A percentile compares a stretch with the other conserved stretches of the same genome.
These are phyloP conservation scores for Zaprionus ghesquierei DNA, from an alignment of 1,140 invertebrate species.

Conservation along the genomic window DNA sequence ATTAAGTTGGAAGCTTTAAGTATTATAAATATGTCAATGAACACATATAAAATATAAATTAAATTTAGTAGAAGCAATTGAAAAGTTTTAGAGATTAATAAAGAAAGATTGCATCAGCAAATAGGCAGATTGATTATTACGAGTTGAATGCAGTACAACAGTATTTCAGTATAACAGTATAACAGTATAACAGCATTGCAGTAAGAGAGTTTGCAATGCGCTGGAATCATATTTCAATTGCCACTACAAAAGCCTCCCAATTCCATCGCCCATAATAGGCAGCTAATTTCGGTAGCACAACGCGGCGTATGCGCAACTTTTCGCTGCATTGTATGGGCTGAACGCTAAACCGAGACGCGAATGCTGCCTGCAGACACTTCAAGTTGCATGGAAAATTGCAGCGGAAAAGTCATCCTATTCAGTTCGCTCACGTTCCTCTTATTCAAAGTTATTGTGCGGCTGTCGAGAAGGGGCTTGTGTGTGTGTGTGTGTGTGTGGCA, in stretches of 20 bases:
- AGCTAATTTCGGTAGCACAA: not conserved
- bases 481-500: no score
- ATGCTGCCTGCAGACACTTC: not conserved
- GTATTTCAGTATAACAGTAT: no score
- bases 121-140: no score
- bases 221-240: no score
- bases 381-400: conserved; percentile 65
- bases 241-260: not conserved
- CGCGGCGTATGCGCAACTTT: conserved; percentile 48
- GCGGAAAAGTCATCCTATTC: conserved; percentile 28
- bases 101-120: not conserved
- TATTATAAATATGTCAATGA: not conserved
- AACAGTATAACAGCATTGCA: no score
- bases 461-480: conserved; percentile 55
- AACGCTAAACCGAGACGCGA: not conserved
- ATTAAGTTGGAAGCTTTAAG: not conserved
- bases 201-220: no score
- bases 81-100: not conserved
- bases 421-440: conserved; percentile 54
- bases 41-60: not conserved
- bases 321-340: not conserved
- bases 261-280: not conserved
- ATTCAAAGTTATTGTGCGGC: conserved; percentile 74
- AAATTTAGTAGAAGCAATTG: not conserved
- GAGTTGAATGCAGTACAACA: no score